Evolutionary conservation across 2,113 vertebrate species (phyloP).

Genomic region (Gnathonemus echidnorhynchus): DNA sequence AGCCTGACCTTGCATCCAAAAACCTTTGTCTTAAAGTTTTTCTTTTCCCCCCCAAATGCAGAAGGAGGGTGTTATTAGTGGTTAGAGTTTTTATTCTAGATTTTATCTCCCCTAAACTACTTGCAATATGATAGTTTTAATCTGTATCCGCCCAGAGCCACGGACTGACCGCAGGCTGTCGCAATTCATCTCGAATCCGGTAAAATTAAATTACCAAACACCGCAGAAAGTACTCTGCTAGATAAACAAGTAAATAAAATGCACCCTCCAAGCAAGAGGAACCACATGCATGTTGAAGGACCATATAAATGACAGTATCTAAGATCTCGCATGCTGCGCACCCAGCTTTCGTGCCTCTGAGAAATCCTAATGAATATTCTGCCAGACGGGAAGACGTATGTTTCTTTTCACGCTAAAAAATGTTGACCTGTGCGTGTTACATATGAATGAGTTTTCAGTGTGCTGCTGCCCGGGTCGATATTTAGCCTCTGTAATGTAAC

Average conservation of each 20-base stretch:
- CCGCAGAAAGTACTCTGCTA: neutral
- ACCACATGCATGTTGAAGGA: neutral
- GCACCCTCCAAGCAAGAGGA: neutral
- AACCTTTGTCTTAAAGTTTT: neutral
- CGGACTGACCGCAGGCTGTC: neutral
- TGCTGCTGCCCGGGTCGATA: neutral
- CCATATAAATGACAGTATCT: neutral
- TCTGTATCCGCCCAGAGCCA: neutral
- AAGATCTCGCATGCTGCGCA: neutral
- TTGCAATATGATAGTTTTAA: conserved; percentile 7
- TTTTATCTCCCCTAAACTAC: neutral
- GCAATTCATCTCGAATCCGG: neutral
- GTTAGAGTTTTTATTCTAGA: neutral
- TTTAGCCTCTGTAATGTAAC: neutral
- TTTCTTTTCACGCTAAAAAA: neutral
- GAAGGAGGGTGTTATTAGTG: neutral
- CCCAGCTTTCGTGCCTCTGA: neutral
- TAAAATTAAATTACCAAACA: neutral
- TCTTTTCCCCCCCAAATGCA: neutral
- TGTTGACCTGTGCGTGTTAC: neutral
- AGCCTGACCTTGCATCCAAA: neutral
- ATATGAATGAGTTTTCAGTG: conserved; percentile 14
- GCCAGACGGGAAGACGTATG: neutral
- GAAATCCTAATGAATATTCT: neutral
- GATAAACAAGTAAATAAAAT: conserved; percentile 8